These are phyloP conservation scores for Artibeus lituratus DNA, from an alignment of 2,797 vertebrate genomes.

Conservation along the genomic window DNA sequence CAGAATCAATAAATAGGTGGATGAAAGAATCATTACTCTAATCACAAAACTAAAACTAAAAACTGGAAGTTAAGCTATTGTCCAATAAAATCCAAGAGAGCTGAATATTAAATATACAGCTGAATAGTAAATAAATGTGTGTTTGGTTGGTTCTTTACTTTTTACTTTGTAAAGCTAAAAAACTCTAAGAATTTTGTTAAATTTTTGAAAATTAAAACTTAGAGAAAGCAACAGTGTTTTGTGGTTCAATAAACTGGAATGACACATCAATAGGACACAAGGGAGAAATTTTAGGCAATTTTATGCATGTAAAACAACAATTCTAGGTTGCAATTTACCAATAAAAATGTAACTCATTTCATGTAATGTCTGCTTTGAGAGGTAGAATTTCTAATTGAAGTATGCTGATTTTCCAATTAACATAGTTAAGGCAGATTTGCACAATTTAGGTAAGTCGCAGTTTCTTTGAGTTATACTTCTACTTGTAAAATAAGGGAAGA, in stretches of 20 bases:
- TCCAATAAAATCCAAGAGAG: background rate
- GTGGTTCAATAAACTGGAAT: slow-evolving; percentile 39
- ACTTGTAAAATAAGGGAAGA: background rate
- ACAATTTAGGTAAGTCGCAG: background rate
- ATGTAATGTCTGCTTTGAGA: slow-evolving; percentile 55
- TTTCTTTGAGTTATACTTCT: background rate
- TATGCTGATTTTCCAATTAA: slow-evolving; percentile 62
- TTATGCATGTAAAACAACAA: slow-evolving; percentile 50
- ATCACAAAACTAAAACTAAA: background rate
- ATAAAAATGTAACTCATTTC: slow-evolving; percentile 62
- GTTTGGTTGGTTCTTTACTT: background rate
- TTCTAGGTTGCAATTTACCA: slow-evolving; percentile 50
- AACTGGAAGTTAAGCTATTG: background rate
- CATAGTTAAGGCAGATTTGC: slow-evolving; percentile 34
- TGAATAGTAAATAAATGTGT: background rate
- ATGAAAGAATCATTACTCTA: background rate
- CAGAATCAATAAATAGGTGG: background rate
- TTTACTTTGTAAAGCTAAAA: background rate
- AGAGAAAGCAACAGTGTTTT: background rate
- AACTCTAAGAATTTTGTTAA: background rate
- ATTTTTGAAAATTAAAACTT: slow-evolving; percentile 38
- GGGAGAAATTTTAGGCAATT: slow-evolving; percentile 26
- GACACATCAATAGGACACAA: slow-evolving; percentile 7
- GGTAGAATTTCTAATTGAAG: slow-evolving; percentile 43
- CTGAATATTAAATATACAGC: background rate